These are phyloP conservation scores for Etheostoma cragini DNA, from an alignment of 2,113 vertebrate species.

Conservation along the genomic window DNA sequence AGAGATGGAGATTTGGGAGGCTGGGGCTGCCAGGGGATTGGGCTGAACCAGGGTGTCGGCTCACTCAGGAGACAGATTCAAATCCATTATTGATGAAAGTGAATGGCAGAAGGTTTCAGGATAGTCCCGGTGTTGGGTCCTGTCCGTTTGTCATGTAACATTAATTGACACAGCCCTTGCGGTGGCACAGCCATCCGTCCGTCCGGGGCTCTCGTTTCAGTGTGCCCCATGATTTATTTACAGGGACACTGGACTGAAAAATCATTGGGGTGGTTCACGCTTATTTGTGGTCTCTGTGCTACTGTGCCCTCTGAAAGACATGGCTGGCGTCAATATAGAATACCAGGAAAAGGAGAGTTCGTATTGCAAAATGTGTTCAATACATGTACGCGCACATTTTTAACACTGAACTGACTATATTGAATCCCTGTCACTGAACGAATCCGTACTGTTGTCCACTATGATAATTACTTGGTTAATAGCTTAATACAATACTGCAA, in stretches of 20 bases:
- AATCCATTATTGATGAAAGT: constrained; percentile 78
- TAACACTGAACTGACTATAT: neutral
- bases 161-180: constrained; percentile 70
- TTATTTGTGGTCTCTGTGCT: constrained; percentile 28
- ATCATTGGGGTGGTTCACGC: constrained; percentile 30
- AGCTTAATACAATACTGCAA: neutral
- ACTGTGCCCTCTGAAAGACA: constrained; percentile 3
- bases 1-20: neutral
- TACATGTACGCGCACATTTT: neutral
- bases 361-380: neutral
- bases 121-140: constrained; percentile 38
- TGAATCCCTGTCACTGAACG: neutral
- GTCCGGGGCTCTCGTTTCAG: constrained; percentile 60
- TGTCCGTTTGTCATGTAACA: constrained; percentile 69
- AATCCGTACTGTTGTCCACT: neutral
- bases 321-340: constrained; percentile 16
- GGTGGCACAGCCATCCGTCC: constrained; percentile 44
- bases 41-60: constrained; percentile 30
- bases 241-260: constrained; percentile 46
- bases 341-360: constrained; percentile 9
- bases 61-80: constrained; percentile 46
- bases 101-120: constrained; percentile 63
- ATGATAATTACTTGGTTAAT: neutral
- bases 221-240: constrained; percentile 76
- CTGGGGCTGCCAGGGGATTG: neutral